Evolutionary conservation across 2,888 invertebrate genomes (phyloP), one percentile per base, ranked within the genome.

Genomic region (Caenorhabditis auriculariae): DNA sequence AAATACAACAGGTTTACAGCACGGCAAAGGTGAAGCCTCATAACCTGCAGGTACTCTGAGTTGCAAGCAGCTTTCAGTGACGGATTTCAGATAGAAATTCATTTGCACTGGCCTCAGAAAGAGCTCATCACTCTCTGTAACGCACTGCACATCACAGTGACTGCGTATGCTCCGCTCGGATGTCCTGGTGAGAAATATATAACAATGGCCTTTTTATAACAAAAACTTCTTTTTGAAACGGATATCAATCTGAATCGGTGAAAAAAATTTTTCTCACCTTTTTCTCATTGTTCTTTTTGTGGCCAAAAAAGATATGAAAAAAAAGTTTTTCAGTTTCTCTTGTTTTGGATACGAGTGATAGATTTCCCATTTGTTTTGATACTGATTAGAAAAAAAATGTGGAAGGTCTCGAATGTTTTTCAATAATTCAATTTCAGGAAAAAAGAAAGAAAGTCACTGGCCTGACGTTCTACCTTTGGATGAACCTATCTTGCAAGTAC

Each of bases 101-200:
- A 91, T 77, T 86, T 88, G 24, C 88, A 90, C 71, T 88, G 89
- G 74, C 91, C 90, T 82, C 90, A 90, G 82, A 82, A 85, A 26
- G 85, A 86, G 21, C 80, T 90, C 57, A 50, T 77, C 3, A 83
- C 87, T 1, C 87, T 86, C 53, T 89, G 89, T 69, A 85, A 86
- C 47, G 82, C 85, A 24, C 83, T 88, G 27, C 85, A 86, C 23
- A 89, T 93, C 3, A 53, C 52, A 9, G 58, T 77, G 15, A 75
- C 74, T 1, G 72, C 77, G 4, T 77, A 66, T 44, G 75, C 69
- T 6, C 69, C 75, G 4, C 29, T 77, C 37, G 76, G 69, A 3
- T 64, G 56, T n/a, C 68, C 72, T n/a, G 57, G 58, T 35, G n/a
- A n/a, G n/a, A n/a, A n/a, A n/a, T n/a, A n/a, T n/a, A n/a, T n/a